These are phyloP conservation scores for Phyllotreta cruciferae DNA, from an alignment of 2,888 invertebrate genomes.

Conservation along the genomic window DNA sequence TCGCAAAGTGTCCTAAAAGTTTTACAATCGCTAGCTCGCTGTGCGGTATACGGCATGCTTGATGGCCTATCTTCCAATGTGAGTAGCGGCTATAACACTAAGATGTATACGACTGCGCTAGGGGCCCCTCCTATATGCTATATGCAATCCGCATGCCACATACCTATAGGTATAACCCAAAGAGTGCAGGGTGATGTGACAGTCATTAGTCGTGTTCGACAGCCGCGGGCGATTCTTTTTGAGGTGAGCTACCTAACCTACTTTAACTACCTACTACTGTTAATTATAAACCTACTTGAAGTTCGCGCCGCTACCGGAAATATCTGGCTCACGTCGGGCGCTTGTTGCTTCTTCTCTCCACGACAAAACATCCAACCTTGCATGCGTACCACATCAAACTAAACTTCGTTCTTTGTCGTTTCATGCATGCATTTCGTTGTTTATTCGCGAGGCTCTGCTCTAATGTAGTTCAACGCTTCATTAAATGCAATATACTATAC, in stretches of 20 bases:
- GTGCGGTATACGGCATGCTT: constrained; percentile 65
- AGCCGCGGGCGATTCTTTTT: constrained; percentile 56
- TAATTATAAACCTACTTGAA: constrained; percentile 51
- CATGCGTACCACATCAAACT: constrained; percentile 38
- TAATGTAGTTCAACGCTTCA: constrained; percentile 32
- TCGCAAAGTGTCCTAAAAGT: constrained; percentile 70
- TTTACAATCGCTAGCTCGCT: constrained; percentile 65
- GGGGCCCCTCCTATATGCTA: constrained; percentile 62
- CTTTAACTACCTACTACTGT: constrained; percentile 45
- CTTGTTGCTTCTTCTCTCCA: constrained; percentile 51
- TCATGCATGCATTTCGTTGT: constrained; percentile 44
- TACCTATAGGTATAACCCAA: constrained; percentile 60
- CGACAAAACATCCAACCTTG: constrained; percentile 28
- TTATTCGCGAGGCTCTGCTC: constrained; percentile 42
- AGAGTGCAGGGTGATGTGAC: constrained; percentile 60
- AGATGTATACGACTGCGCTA: constrained; percentile 71
- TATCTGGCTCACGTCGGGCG: constrained; percentile 41
- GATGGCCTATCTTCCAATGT: constrained; percentile 73
- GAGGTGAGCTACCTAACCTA: constrained; percentile 59
- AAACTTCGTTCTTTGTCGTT: constrained; percentile 41
- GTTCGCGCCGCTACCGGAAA: constrained; percentile 42
- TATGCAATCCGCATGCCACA: constrained; percentile 62
- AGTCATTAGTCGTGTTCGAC: constrained; percentile 62
- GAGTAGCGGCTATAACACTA: constrained; percentile 69
- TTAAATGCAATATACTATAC: constrained; percentile 23